Base-by-base conservation (phyloP, 2,113 vertebrate species). In the Paralichthys olivaceus region DNA sequence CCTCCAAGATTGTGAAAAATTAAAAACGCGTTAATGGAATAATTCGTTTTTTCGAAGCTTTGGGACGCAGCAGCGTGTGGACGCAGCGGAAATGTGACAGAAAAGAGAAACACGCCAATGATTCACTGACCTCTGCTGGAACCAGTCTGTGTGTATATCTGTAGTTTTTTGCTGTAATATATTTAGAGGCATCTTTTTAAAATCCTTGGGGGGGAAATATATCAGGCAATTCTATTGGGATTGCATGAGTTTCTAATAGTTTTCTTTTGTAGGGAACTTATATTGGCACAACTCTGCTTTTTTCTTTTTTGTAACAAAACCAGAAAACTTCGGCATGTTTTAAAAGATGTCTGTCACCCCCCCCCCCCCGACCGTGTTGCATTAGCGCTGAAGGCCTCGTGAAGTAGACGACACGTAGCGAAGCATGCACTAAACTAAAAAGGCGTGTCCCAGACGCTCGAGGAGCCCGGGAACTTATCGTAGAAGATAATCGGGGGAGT, bases 161-260 rank as follows among this genome's bases (percentile, higher is more conserved):
- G 91, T 93, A 92, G 92, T 91, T 93, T 93, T 57, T 86, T 90
- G 86, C 87, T 94, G 93, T 94, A 94, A 89, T 84, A 94, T 95
- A 94, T 92, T 89, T 93, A 93, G 90, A 92, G 89, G 91, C 90
- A 85, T 93, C 92, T 94, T 89, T 92, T 91, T 92, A 17, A 92
- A 93, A 90, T 85, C 83, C 80, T 73, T 40, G 75, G 22, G 22
- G 19, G 0, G 4, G 7, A 54, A 55, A 55, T 93, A 92, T 93
- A 92, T 90, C 26, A 81, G 84, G 92, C 93, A 93, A 89, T 93
- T 93, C 80, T 92, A 91, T 87, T 87, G 85, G 49, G 90, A 94
- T 91, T 95, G 93, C 90, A 90, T 87, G 81, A 89, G 79, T 92
- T 94, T 94, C 79, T 95, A 88, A 84, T 85, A 79, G 84, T 81